A percentile compares a stretch with the other conserved stretches of the same genome.
Evolutionary conservation across 37 sponge, comb jelly and placozoan genomes (phyloP).

Genomic region (Spongia lamella): DNA sequence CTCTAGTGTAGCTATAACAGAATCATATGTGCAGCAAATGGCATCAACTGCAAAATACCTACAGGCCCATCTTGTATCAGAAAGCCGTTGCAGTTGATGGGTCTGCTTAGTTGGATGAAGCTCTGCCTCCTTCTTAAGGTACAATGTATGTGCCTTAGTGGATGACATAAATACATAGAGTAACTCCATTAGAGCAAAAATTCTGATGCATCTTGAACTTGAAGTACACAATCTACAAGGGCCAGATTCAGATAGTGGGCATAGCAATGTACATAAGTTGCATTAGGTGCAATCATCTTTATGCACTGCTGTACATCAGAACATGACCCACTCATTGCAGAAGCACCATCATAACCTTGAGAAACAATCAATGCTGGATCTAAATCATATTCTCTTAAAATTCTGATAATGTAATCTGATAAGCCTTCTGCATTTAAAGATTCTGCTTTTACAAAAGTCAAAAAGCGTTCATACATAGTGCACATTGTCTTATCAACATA

Average conservation of each 20-base stretch:
- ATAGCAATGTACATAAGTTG: slow-evolving; percentile 52
- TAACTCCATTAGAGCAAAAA: slow-evolving; percentile 43
- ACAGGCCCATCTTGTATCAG: slow-evolving; percentile 48
- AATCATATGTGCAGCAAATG: slow-evolving; percentile 50
- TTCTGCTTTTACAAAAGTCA: slow-evolving; percentile 33
- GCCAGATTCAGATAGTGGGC: slow-evolving; percentile 56
- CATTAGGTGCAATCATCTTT: slow-evolving; percentile 41
- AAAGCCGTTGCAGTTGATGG: slow-evolving; percentile 26
- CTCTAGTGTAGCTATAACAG: slow-evolving; percentile 61
- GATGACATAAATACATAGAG: slow-evolving; percentile 49
- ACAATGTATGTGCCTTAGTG: slow-evolving; percentile 39
- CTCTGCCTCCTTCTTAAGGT: slow-evolving; percentile 29
- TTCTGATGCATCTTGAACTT: slow-evolving; percentile 20
- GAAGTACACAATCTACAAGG: slow-evolving; percentile 42
- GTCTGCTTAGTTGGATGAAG: slow-evolving; percentile 41
- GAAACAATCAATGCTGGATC: slow-evolving; percentile 24
- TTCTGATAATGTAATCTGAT: slow-evolving; percentile 32
- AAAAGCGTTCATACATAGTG: slow-evolving; percentile 30
- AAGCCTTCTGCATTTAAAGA: slow-evolving; percentile 28
- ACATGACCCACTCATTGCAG: slow-evolving; percentile 57
- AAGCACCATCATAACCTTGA: slow-evolving; percentile 57
- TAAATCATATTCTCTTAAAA: slow-evolving; percentile 24
- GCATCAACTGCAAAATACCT: slow-evolving; percentile 27
- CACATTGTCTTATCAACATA: slow-evolving; percentile 22
- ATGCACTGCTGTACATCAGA: slow-evolving; percentile 40